Base-by-base conservation (phyloP, 2,797 vertebrate species). In the Loriculus beryllinus region DNA sequence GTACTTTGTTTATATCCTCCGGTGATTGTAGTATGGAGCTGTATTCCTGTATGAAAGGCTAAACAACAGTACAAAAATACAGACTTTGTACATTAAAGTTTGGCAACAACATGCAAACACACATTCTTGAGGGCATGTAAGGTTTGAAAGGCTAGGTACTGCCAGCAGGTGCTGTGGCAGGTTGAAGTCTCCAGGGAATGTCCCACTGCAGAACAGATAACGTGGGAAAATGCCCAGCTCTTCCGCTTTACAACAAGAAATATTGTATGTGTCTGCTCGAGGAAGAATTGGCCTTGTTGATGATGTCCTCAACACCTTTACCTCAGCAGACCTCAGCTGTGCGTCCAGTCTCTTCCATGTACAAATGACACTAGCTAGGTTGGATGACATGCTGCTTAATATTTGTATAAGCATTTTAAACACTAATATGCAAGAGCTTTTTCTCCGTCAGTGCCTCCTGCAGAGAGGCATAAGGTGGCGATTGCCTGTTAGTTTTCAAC, bases 1-100 rank as follows among this genome's bases (percentile, higher is more conserved):
- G 97, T 94, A 80, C 79, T 92, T 95, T 91, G 81, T 63, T 93
- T 96, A 96, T 88, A 76, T 92, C 94, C 94, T 93, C 77, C 49
- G 48, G 85, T 91, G 92, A 88, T 82, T 89, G 22, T 42, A 89
- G 63, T 25, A 92, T 82, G 75, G 91, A 95, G 82, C 70, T 76
- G 65, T 93, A 95, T 92, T 95, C 83, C 91, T 86, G 52, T 83
- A 76, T 62, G 92, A 93, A 95, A 72, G 33, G 65, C 90, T 96
- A 65, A 90, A 64, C 21, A 94, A 40, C 28, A n/a, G 70, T 54
- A 75, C 49, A 88, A 71, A 86, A 90, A 67, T 52, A 43, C 42
- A 69, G 71, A 57, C 26, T 77, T 72, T 31, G 31, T n/a, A 31
- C 21, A 25, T 33, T 57, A 47, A 88, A 85, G 35, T 83, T 93